phyloP scores from a whole-genome alignment of 2,888 invertebrate species.

The Allolobophora icterica region DNA sequence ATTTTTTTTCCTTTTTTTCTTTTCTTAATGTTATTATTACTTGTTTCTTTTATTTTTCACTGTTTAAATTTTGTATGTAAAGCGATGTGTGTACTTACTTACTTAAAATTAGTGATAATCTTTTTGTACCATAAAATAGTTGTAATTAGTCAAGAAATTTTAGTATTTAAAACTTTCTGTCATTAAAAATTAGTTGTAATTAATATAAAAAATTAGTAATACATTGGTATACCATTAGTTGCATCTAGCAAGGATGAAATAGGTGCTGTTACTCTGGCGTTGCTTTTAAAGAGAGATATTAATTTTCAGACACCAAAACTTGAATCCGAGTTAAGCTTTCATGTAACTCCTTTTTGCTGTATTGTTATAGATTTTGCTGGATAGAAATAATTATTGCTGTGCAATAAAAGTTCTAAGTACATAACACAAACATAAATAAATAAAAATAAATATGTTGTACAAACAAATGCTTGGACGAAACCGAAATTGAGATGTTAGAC shows the following conservation, averaged over 20 bases:
- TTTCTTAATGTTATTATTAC: too few species aligned
- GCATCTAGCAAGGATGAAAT: neutral
- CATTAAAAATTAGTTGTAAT: slow-evolving; percentile 8
- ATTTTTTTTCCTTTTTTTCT: too few species aligned
- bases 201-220: neutral
- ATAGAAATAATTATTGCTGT: neutral
- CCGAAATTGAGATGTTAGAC: neutral
- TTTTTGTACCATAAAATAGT: neutral
- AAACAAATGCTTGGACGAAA: neutral
- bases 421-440: neutral
- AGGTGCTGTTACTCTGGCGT: neutral
- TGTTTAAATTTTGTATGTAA: too few species aligned
- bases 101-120: neutral
- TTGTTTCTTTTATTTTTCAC: too few species aligned
- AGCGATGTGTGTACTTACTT: too few species aligned
- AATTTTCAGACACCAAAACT: neutral
- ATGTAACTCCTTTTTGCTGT: neutral
- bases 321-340: neutral
- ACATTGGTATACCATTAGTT: neutral
- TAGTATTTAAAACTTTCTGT: too few species aligned
- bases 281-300: neutral
- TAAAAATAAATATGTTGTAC: too few species aligned
- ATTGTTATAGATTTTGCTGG: neutral
- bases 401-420: neutral
- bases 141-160: too few species aligned